phyloP scores from a whole-genome alignment of 2,113 vertebrate genomes.

The Platysternon megacephalum region DNA sequence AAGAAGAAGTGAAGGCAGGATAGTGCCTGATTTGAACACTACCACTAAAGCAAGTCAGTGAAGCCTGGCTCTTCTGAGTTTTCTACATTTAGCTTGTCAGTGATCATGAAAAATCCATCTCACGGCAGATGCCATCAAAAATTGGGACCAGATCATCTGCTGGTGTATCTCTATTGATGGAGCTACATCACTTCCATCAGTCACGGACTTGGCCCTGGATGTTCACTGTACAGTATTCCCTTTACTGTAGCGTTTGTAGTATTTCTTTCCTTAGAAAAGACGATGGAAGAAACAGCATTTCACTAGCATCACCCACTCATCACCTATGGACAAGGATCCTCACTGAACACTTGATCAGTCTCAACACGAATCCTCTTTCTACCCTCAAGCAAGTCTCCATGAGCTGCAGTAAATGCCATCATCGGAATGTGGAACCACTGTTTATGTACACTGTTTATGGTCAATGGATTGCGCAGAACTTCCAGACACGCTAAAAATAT shows the following conservation, averaged over 20 bases:
- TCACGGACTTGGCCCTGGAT: neutral
- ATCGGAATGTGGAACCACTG: neutral
- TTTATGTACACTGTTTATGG: constrained; percentile 58
- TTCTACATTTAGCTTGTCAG: neutral
- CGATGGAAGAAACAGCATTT: neutral
- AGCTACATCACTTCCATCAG: neutral
- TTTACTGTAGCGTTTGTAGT: neutral
- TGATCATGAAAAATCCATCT: neutral
- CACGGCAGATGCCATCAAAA: neutral
- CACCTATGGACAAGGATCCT: neutral
- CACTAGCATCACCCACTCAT: neutral
- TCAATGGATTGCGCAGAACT: constrained; percentile 47
- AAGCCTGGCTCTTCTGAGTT: neutral
- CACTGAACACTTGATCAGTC: neutral
- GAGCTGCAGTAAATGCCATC: neutral
- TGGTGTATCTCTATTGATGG: neutral
- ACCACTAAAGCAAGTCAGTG: neutral
- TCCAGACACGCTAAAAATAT: neutral
- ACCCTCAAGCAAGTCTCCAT: neutral
- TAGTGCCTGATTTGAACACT: neutral
- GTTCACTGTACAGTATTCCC: neutral
- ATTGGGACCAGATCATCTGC: neutral
- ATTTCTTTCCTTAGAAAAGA: neutral
- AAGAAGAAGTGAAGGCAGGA: neutral
- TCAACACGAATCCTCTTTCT: neutral